Evolutionary conservation across 2,797 vertebrate species (phyloP).

Genomic region (Catharus ustulatus): DNA sequence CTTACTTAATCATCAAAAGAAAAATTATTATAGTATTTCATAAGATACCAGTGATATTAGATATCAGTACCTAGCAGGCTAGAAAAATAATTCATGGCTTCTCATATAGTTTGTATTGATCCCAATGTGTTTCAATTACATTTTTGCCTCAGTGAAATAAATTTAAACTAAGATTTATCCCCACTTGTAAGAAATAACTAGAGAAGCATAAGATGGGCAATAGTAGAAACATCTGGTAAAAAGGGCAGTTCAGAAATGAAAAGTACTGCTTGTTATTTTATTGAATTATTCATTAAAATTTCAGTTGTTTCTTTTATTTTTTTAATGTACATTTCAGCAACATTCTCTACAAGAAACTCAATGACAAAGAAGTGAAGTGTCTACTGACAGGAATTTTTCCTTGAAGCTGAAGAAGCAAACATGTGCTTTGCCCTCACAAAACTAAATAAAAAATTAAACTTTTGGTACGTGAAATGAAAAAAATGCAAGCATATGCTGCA

Average conservation of each 20-base stretch:
- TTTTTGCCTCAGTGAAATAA: conserved; percentile 61
- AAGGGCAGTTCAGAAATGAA: background rate
- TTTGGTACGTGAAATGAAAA: background rate
- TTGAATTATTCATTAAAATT: conserved; percentile 25
- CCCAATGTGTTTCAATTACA: conserved; percentile 50
- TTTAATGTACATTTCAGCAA: background rate
- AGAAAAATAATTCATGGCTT: conserved; percentile 44
- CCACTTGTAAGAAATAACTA: background rate
- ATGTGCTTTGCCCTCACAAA: background rate
- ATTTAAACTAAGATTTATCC: conserved; percentile 58
- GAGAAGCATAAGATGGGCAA: background rate
- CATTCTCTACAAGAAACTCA: background rate
- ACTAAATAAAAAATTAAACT: background rate
- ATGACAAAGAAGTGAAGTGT: background rate
- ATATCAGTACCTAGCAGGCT: conserved; percentile 39
- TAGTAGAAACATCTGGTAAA: background rate
- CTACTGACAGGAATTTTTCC: background rate
- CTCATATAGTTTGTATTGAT: conserved; percentile 48
- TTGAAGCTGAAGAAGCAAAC: background rate
- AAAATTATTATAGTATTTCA: conserved; percentile 49
- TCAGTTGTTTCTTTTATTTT: background rate
- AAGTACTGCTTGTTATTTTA: conserved; percentile 11
- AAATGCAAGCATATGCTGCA: background rate
- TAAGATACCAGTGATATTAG: background rate
- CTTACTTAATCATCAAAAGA: conserved; percentile 20